Evolutionary conservation across 2,113 vertebrate species (phyloP).

Genomic region (Colaptes auratus): DNA sequence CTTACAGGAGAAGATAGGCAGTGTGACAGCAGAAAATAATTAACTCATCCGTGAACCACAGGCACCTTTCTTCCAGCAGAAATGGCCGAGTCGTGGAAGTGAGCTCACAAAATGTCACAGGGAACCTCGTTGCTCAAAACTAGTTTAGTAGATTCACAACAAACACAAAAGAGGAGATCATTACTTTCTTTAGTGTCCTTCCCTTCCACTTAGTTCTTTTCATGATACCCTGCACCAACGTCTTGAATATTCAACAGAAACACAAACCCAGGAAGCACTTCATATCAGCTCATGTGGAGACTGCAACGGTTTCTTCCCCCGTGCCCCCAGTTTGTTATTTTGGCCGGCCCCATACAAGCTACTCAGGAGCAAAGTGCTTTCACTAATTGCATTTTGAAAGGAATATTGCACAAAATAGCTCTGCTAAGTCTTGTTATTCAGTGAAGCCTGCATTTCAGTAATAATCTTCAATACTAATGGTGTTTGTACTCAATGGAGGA

Average conservation of each 20-base stretch:
- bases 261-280: background rate
- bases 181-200: background rate
- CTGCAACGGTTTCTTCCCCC: background rate
- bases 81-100: background rate
- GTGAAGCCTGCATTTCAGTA: background rate
- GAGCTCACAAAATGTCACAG: background rate
- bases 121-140: background rate
- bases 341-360: background rate
- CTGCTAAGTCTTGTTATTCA: background rate
- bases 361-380: background rate
- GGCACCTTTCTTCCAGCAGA: background rate
- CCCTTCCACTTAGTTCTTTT: background rate
- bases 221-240: accelerated
- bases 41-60: background rate
- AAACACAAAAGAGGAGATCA: background rate
- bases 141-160: background rate
- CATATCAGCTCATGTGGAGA: background rate
- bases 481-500: background rate
- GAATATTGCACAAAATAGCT: slow-evolving; percentile 2
- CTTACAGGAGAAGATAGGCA: background rate
- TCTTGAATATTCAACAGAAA: background rate
- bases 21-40: background rate
- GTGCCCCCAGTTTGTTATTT: background rate
- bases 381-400: slow-evolving; percentile 16
- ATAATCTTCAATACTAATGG: background rate